Evolutionary conservation across 2,797 vertebrate genomes (phyloP), one percentile per base, ranked within the genome.

Genomic region (Hypotaenidia philippensis): DNA sequence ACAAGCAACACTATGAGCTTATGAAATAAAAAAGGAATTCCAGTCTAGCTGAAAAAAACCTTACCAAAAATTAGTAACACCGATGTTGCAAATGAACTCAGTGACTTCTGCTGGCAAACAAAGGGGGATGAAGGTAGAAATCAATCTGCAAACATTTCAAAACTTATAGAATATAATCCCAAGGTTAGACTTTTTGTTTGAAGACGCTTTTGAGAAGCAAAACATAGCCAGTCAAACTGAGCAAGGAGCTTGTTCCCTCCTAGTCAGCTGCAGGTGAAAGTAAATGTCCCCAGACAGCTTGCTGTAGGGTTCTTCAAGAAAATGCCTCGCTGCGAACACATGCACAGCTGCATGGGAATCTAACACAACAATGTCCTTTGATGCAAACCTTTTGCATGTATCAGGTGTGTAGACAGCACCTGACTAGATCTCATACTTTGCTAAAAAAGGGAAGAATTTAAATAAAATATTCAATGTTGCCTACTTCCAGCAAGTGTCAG

Each of bases 51-150:
- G 45, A 22, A 47, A 47, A 45, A 44, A 44, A 44, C 18, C 18
- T 16, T 18, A 44, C 18, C 41, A 44, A 44, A 22, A 68, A 71
- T 29, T 55, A 38, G 9, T 38, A 78, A 34, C 15, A 65, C 68
- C 29, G 12, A 55, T 2, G 17, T 32, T 69, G 23, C 22, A 75
- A 71, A 68, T 36, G 63, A 82, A 82, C 3, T 20, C 10, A 47
- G 9, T 34, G 13, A 45, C 25, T 93, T 80, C 44, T 38, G 2
- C 13, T 70, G 49, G 26, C 47, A 26, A 81, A 76, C 6, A 7
- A 72, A 65, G 19, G 5, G 2, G 10, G 21, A 13, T 25, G 27
- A 5, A 2, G 15, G 5, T 11, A 14, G 19, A 1, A 55, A 61
- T 50, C 38, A 69, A 36, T 25, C 34, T 38, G 27, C n/a, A 70